Evolutionary conservation across 2,797 vertebrate species (phyloP), one percentile per base, ranked within the genome.

Genomic region (Lithobates sylvaticus): DNA sequence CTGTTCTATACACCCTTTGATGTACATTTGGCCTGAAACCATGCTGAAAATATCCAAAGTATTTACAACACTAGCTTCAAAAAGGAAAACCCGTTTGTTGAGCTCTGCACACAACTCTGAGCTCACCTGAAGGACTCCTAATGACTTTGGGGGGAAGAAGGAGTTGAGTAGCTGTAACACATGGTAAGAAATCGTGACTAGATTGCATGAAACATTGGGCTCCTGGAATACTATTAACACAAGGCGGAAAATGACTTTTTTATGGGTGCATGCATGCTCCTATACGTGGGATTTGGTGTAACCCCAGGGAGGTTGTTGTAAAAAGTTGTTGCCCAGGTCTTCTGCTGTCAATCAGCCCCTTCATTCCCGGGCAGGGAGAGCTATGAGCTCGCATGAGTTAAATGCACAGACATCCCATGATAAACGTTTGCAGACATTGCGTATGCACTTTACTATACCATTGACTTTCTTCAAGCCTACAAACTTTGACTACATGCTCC

Each of bases 1-100:
- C 61, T 85, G 34, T 32, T 80, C 69, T 73, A 18, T 83, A 69
- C 50, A 58, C 39, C 34, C 86, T 84, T 87, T 87, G 81, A 87
- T 87, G 86, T 84, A 73, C 86, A 84, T 87, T 79, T 87, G 86
- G 76, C 81, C 81, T 84, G 76, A 54, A 79, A 75, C 81, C 39
- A 77, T 76, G 44, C 54, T 69, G 76, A 80, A 87, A 87, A 87
- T 84, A 87, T 87, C 86, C 67, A 79, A 87, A 84, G 70, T 87
- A 87, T 87, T 87, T 87, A 76, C 80, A 78, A 83, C 81, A 79
- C 29, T 67, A 82, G 80, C 61, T 70, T 83, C 61, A 84, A 42
- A 83, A 78, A 84, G 76, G 29, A 80, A 50, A 73, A 79, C 84
- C 61, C 76, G 71, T 69, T 68, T 79, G 86, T 80, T 67, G 42